These are phyloP conservation scores for Andrena dorsata DNA, from an alignment of 2,888 invertebrate genomes.

Conservation along the genomic window DNA sequence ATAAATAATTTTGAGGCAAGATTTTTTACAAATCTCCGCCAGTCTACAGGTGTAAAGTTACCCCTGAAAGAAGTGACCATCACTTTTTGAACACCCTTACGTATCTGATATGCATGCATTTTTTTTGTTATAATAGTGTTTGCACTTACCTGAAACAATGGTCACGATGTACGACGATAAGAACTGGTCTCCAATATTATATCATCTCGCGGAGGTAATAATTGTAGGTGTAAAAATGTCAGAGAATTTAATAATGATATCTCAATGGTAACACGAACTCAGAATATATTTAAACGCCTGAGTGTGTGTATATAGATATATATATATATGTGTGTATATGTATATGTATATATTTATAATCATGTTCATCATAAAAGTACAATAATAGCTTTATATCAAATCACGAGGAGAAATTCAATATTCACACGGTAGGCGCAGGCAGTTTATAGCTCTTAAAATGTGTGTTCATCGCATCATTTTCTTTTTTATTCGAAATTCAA, in stretches of 20 bases:
- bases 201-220: background rate
- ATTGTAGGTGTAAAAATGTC: background rate
- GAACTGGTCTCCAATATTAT: background rate
- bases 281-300: conserved; percentile 57
- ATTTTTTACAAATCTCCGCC: no score
- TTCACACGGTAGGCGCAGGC: conserved; percentile 80
- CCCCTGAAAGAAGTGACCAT: no score
- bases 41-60: no score
- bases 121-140: conserved; percentile 18
- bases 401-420: conserved; percentile 83
- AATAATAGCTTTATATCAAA: conserved; percentile 84
- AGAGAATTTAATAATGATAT: conserved; percentile 40
- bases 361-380: conserved; percentile 84
- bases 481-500: conserved; percentile 23
- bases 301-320: conserved; percentile 53
- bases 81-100: no score
- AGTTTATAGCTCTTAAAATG: conserved; percentile 71
- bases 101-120: no score
- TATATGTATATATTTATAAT: conserved; percentile 83
- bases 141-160: conserved; percentile 62
- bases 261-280: conserved; percentile 58
- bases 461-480: conserved; percentile 53
- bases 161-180: background rate
- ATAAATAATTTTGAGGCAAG: no score
- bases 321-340: conserved; percentile 65